Base-by-base conservation (phyloP, 1,140 invertebrate genomes). In the Drosophila parvula region DNA sequence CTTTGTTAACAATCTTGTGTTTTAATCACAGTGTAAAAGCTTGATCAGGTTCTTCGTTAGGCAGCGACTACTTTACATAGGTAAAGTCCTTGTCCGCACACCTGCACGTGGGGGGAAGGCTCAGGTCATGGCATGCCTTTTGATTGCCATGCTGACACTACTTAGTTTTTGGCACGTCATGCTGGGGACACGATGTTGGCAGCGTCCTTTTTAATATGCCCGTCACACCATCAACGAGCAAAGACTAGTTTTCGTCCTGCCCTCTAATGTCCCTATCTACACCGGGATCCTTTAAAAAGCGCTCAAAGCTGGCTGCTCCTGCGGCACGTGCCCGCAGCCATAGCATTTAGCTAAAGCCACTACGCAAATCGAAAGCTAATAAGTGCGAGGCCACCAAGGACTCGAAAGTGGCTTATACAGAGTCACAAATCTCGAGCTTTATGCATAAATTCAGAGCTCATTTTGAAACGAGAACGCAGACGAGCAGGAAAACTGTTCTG, bases 131-230 rank as follows among this genome's bases (percentile, higher is more conserved):
- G 65, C 69, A 67, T 83, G 83, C 68, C 73, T 86, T 89, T 89
- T 88, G 83, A 88, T 83, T 81, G 80, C 76, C 79, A 78, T 58
- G 68, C 76, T 88, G 80, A 89, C 77, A 88, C 83, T 88, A 89
- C 83, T 88, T 89, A 88, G 84, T 84, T 88, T 86, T 83, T 80
- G 80, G 84, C 83, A 89, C 83, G 84, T 83, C 83, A 86, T 76
- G 82, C 32, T 55, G 43, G 34, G 48, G 69, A 77, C 74, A 79
- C 74, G 76, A 76, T 73, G 81, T 76, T 67, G 79, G 44, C 79
- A 50, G 71, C 65, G 84, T 79, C 75, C 84, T 88, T 86, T 89
- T 88, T 88, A 88, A 88, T 88, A 88, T 88, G 84, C 83, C 79
- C 81, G 79, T 80, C 84, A 83, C 83, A 88, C 76, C 84, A 53